These are phyloP conservation scores for Steinernema carpocapsae DNA, from an alignment of 2,888 invertebrate genomes.

Conservation along the genomic window DNA sequence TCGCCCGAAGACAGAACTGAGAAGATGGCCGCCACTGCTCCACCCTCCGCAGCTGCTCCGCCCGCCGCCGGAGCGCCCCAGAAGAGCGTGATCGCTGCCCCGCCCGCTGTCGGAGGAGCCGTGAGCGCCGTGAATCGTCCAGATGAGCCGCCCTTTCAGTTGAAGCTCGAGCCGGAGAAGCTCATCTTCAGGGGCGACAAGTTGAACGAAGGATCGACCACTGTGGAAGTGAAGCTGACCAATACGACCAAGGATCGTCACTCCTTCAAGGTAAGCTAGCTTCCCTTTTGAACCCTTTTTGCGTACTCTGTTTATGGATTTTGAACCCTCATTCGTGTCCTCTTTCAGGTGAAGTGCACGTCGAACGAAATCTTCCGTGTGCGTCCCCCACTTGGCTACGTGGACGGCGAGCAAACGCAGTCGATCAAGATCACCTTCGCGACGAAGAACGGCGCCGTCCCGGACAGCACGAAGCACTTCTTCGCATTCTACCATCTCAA, in stretches of 20 bases:
- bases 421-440: slow-evolving; percentile 40
- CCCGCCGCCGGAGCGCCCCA: background rate
- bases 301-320: too few species aligned
- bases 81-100: slow-evolving; percentile 11
- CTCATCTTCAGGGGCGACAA: slow-evolving; percentile 42
- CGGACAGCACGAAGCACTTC: slow-evolving; percentile 41
- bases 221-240: slow-evolving; percentile 45
- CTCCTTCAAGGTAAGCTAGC: slow-evolving; percentile 50
- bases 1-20: background rate
- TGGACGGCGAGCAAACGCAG: slow-evolving; percentile 40
- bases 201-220: background rate
- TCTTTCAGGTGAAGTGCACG: slow-evolving; percentile 55
- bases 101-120: background rate
- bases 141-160: slow-evolving; percentile 46
- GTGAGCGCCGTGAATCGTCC: slow-evolving; percentile 14
- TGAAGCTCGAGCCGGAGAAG: slow-evolving; percentile 43
- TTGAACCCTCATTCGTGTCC: too few species aligned
- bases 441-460: slow-evolving; percentile 36
- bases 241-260: slow-evolving; percentile 51
- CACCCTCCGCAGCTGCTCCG: slow-evolving; percentile 1
- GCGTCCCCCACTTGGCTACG: slow-evolving; percentile 52
- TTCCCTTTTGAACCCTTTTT: background rate
- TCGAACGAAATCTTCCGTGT: slow-evolving; percentile 60
- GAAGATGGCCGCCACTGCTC: slow-evolving; percentile 16
- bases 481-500: slow-evolving; percentile 45